phyloP scores from a whole-genome alignment of 2,888 invertebrate genomes.

The Phytoseiulus persimilis region DNA sequence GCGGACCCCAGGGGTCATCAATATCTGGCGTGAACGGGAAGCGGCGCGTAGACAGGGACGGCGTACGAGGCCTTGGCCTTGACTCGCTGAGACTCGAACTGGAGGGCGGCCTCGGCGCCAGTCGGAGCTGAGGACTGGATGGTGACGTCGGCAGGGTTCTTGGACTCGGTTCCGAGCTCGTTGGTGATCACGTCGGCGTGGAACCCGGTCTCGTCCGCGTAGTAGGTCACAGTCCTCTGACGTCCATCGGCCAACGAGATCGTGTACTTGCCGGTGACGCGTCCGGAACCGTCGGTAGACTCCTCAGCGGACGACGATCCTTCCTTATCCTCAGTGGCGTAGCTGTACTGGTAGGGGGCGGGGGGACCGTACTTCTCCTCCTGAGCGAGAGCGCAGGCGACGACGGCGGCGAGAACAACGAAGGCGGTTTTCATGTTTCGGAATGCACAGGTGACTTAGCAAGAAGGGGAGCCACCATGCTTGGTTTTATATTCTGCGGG shows the following conservation, averaged over 20 bases:
- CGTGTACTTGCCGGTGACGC: conserved; percentile 43
- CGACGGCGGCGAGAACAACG: conserved; percentile 15
- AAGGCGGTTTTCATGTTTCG: neutral
- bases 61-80: conserved; percentile 13
- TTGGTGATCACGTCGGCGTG: conserved; percentile 43
- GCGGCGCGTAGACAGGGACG: neutral
- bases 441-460: neutral
- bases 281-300: conserved; percentile 41
- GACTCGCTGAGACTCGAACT: conserved; percentile 25
- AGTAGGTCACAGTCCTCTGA: conserved; percentile 43
- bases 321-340: conserved; percentile 41
- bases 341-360: conserved; percentile 43
- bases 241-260: conserved; percentile 43
- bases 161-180: conserved; percentile 42
- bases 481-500: neutral
- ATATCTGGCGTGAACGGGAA: neutral
- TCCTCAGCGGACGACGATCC: conserved; percentile 43
- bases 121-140: conserved; percentile 41
- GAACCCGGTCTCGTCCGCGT: conserved; percentile 43
- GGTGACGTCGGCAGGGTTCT: conserved; percentile 42
- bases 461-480: neutral
- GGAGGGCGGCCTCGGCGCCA: conserved; percentile 24
- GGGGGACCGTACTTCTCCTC: conserved; percentile 40
- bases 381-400: conserved; percentile 10
- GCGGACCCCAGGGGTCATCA: neutral